Conservation (phyloP, 2,113 vertebrate species). For the Marmota monax region DNA sequence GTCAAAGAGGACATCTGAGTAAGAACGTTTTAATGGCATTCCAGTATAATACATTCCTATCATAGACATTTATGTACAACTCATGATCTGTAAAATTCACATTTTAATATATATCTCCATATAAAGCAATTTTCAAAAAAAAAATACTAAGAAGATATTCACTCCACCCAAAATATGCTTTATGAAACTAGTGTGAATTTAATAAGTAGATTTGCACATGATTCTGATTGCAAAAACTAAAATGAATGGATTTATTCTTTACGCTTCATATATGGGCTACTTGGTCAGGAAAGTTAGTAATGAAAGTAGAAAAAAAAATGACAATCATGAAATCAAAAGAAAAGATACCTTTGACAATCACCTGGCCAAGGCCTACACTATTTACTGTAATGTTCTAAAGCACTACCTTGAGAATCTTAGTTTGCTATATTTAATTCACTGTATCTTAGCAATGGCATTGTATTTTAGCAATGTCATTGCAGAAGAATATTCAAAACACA, state of each 20-base stretch:
- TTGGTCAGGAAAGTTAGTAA: slow-evolving; percentile 12
- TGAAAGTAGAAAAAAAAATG: slow-evolving; percentile 18
- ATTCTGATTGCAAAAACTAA: neutral
- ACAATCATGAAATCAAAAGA: neutral
- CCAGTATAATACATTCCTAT: neutral
- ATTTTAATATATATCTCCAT: neutral
- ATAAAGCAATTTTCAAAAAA: neutral
- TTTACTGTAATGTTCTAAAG: neutral
- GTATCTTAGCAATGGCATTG: neutral
- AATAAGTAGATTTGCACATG: neutral
- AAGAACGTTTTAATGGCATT: neutral
- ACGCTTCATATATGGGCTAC: neutral
- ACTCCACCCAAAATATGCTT: neutral
- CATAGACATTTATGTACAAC: neutral
- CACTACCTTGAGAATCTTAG: neutral
- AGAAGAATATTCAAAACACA: slow-evolving; percentile 10
- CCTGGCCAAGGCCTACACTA: neutral
- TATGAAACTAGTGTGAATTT: neutral
- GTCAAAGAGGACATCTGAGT: neutral
- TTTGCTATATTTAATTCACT: neutral
- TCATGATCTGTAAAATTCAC: neutral
- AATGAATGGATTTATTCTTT: slow-evolving; percentile 30
- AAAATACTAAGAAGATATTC: neutral
- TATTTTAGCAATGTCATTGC: neutral
- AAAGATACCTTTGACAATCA: neutral